A percentile compares a stretch with the other conserved stretches of the same genome.
Evolutionary conservation across 1,140 invertebrate genomes (phyloP).

Genomic region (Orchestia grillus): DNA sequence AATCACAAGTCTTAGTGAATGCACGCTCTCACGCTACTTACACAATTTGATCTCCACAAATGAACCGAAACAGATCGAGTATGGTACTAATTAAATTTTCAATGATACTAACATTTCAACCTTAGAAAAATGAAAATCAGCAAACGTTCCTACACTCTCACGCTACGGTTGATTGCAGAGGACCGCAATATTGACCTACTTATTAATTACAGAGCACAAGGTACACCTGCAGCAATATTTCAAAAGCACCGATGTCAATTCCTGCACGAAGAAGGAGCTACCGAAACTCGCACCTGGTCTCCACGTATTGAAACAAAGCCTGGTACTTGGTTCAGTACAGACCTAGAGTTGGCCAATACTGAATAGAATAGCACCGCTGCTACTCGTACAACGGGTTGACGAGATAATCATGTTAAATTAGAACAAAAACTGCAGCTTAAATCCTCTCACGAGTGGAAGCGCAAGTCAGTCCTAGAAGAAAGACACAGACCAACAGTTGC

Average conservation of each 20-base stretch:
- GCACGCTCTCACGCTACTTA: not conserved
- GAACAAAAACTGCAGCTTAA: not conserved
- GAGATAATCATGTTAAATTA: not conserved
- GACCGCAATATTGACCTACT: not conserved
- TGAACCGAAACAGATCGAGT: not conserved
- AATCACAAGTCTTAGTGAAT: not conserved
- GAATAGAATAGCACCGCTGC: slow-evolving; percentile 41
- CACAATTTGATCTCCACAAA: not conserved
- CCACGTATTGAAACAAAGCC: not conserved
- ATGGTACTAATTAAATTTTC: not conserved
- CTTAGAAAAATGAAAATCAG: not conserved
- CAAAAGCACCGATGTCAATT: not conserved
- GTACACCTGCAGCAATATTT: not conserved
- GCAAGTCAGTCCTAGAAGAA: not conserved
- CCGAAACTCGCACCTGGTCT: not conserved
- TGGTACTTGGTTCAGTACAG: not conserved
- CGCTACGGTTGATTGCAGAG: not conserved
- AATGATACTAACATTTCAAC: not conserved
- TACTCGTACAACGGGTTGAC: not conserved
- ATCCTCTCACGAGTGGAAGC: not conserved
- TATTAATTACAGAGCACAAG: not conserved
- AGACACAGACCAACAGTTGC: not conserved
- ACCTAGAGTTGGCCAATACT: slow-evolving; percentile 40
- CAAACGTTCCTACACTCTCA: not conserved
- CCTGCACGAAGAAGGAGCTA: not conserved